Conservation (phyloP, 1,140 invertebrate genomes). For the Leptinotarsa undecemlineata region DNA sequence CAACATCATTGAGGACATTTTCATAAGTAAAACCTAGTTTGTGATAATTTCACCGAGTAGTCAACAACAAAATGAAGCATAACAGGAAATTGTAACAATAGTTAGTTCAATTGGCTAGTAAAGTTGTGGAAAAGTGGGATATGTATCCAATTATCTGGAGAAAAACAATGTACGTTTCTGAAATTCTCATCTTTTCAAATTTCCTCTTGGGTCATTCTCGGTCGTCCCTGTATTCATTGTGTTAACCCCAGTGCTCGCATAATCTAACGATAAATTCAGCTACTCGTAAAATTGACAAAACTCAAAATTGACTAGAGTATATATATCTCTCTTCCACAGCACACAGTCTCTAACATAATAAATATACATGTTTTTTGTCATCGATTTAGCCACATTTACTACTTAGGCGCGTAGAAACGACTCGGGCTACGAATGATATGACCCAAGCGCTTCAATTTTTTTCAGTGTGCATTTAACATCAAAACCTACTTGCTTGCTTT, state of each 20-base stretch:
- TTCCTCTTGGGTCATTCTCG: neutral
- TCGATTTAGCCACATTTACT: constrained; percentile 49
- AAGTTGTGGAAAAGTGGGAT: too few species aligned
- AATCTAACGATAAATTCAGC: constrained; percentile 36
- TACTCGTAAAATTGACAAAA: constrained; percentile 55
- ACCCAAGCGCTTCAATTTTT: constrained; percentile 28
- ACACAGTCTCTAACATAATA: constrained; percentile 46
- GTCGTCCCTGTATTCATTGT: constrained; percentile 15
- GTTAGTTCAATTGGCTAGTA: too few species aligned
- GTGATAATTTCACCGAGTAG: too few species aligned
- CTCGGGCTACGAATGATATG: constrained; percentile 29
- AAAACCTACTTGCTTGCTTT: constrained; percentile 42
- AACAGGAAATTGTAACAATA: too few species aligned
- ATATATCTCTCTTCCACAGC: constrained; percentile 44
- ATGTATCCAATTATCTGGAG: too few species aligned
- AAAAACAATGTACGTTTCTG: too few species aligned
- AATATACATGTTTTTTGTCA: constrained; percentile 38
- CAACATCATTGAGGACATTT: too few species aligned
- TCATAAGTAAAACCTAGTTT: too few species aligned
- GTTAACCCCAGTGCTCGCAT: constrained; percentile 27
- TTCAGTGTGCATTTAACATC: constrained; percentile 47
- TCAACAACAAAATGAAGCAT: too few species aligned
- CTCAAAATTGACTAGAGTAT: constrained; percentile 56
- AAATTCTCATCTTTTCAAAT: neutral
- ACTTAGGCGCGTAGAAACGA: constrained; percentile 43